phyloP scores from a whole-genome alignment of 1,140 invertebrate species.

The Cotesia typhae region DNA sequence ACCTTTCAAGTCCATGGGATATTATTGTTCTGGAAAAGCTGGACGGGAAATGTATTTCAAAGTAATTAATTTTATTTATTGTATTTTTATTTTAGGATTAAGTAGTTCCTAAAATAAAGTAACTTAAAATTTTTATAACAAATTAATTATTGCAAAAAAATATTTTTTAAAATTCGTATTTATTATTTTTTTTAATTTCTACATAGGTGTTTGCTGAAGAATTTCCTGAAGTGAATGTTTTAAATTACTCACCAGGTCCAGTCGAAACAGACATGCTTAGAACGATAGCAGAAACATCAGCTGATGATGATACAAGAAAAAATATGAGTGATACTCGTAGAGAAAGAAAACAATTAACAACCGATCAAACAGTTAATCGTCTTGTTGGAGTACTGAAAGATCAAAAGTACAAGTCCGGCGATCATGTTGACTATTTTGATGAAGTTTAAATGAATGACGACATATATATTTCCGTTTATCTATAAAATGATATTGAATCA shows the following conservation, averaged over 20 bases:
- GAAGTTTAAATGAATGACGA: constrained; percentile 41
- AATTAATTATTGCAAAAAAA: no score
- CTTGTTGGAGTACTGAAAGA: constrained; percentile 75
- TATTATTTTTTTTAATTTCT: no score
- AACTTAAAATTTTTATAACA: no score
- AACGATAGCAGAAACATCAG: constrained; percentile 69
- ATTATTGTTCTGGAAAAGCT: constrained; percentile 89
- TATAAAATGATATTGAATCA: no score
- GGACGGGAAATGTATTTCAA: constrained; percentile 92
- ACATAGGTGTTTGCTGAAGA: constrained; percentile 79
- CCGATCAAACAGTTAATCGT: constrained; percentile 79
- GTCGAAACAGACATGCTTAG: constrained; percentile 90
- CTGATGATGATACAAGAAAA: constrained; percentile 70
- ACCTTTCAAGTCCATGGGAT: constrained; percentile 78
- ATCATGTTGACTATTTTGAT: constrained; percentile 90
- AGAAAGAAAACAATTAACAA: constrained; percentile 74
- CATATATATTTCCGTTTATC: no score
- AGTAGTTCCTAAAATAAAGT: not conserved
- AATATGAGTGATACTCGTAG: constrained; percentile 70
- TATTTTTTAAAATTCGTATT: no score
- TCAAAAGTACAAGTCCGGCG: constrained; percentile 82
- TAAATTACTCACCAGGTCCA: constrained; percentile 94
- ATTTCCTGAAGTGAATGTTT: constrained; percentile 76
- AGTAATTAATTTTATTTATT: constrained; percentile 55
- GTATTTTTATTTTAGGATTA: constrained; percentile 15